A percentile compares a stretch with the other conserved stretches of the same genome.
These are phyloP conservation scores for Acronicta alni DNA, from an alignment of 2,888 invertebrate species.

Conservation along the genomic window DNA sequence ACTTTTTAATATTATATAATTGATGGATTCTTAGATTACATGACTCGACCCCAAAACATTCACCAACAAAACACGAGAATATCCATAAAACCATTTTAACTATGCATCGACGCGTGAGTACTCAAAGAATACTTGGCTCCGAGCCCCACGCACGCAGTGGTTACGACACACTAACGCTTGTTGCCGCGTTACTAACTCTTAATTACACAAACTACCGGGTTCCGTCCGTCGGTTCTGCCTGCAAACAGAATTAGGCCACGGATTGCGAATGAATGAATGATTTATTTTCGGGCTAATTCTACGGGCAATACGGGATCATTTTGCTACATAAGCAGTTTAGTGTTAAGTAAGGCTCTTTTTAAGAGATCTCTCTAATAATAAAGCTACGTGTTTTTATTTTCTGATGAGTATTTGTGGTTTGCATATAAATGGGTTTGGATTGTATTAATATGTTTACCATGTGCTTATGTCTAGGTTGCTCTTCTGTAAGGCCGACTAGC, in stretches of 20 bases:
- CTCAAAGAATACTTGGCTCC: slow-evolving; percentile 44
- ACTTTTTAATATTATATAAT: not conserved
- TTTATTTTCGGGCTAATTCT: slow-evolving; percentile 53
- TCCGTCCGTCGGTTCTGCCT: slow-evolving; percentile 42
- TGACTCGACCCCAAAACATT: slow-evolving; percentile 1
- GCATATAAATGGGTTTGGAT: no score
- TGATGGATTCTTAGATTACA: no score
- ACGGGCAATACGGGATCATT: slow-evolving; percentile 36
- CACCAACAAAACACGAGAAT: slow-evolving; percentile 9
- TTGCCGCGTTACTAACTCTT: slow-evolving; percentile 52
- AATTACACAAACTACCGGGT: slow-evolving; percentile 58
- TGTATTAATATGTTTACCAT: no score
- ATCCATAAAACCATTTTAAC: slow-evolving; percentile 32
- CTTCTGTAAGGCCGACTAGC: no score
- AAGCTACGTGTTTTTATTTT: slow-evolving; percentile 1
- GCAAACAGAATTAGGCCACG: slow-evolving; percentile 54
- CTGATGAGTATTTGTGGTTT: not conserved
- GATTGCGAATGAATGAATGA: slow-evolving; percentile 56
- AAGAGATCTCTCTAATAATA: slow-evolving; percentile 13
- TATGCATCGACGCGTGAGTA: slow-evolving; percentile 27
- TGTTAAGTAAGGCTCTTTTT: slow-evolving; percentile 29
- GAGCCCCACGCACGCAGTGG: slow-evolving; percentile 37
- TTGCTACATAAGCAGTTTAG: slow-evolving; percentile 36
- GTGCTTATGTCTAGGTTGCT: no score
- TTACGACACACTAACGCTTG: slow-evolving; percentile 50